Percentiles rank a stretch among this genome's conserved stretches.
Conservation (phyloP, 2,888 invertebrate genomes). For the Xanthorhoe spadicearia region DNA sequence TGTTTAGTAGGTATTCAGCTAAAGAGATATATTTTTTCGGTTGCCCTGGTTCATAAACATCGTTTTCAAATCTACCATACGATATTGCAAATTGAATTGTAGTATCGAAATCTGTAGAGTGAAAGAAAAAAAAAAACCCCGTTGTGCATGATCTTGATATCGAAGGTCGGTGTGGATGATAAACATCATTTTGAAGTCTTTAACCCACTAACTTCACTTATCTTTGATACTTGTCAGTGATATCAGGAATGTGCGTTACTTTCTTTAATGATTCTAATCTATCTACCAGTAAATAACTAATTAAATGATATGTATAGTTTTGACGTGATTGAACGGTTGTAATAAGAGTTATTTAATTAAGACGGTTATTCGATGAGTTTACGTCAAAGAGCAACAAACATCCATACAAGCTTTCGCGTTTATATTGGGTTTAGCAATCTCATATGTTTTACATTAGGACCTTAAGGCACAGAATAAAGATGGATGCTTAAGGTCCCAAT, state of each 20-base stretch:
- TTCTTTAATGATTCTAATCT: neutral
- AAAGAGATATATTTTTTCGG: neutral
- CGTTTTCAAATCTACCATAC: constrained; percentile 21
- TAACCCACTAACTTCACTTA: constrained; percentile 26
- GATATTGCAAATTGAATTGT: constrained; percentile 38
- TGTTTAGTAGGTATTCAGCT: too few relatives aligned
- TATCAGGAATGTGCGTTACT: neutral
- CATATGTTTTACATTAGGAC: too few relatives aligned
- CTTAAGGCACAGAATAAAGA: too few relatives aligned
- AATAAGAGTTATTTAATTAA: too few relatives aligned
- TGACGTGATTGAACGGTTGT: too few relatives aligned
- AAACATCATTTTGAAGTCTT: constrained; percentile 30
- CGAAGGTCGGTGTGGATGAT: constrained; percentile 19
- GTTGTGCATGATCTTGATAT: constrained; percentile 40
- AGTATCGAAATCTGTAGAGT: constrained; percentile 33
- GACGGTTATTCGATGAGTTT: too few relatives aligned
- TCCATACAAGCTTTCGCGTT: too few relatives aligned
- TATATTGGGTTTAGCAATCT: too few relatives aligned
- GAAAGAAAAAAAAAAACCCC: constrained; percentile 48
- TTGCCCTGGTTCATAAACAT: constrained; percentile 34
- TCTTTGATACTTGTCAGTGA: neutral
- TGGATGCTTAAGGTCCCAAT: too few relatives aligned
- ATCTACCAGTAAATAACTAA: neutral
- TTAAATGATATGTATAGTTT: too few relatives aligned
- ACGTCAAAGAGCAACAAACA: too few relatives aligned